Base-by-base conservation (phyloP, 2,888 invertebrate species). In the Venusia cambrica region DNA sequence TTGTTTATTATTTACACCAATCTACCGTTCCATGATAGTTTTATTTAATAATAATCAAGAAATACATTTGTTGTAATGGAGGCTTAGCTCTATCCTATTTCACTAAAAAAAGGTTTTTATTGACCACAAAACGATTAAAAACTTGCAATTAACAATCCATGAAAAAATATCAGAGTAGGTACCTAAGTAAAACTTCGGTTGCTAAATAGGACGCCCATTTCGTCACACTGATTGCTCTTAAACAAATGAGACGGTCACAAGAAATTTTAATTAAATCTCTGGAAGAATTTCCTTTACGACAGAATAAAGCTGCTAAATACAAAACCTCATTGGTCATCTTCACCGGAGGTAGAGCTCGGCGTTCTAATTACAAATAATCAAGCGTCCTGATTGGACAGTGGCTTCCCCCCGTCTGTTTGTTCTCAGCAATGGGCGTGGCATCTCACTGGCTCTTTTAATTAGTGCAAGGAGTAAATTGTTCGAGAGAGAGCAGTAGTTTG, bases 341-440 rank as follows among this genome's bases (percentile, higher is more conserved):
- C 46, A 50, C 51, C 55, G 73, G 64, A 81, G 80, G 83, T 77
- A 78, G 76, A 72, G 67, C 69, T 57, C 64, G 51, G 62, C 73
- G 83, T 84, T 87, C 87, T 88, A 88, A 88, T 88, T 88, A 88
- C 83, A 78, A 85, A 87, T 74, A 88, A 88, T 88, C 88, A 88
- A 88, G 81, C 62, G 39, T 64, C 54, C 70, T 63, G 64, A 87
- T 88, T 88, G 88, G 88, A 51, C 57, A 71, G 58, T 55, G 48
- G 53, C 56, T 62, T 74, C 75, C 84, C 83, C 84, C 76, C 80
- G 70, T 72, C 75, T 83, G 71, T 87, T 87, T 87, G 87, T 87
- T 87, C 85, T 87, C 73, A 57, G 64, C 54, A 47, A 67, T 66
- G 68, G 85, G 85, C 84, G 87, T 73, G 81, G 83, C 66, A 51